Percentiles rank a stretch among this genome's conserved stretches.
Conservation (phyloP, 2,113 vertebrate genomes). For the Muscicapa adusta region DNA sequence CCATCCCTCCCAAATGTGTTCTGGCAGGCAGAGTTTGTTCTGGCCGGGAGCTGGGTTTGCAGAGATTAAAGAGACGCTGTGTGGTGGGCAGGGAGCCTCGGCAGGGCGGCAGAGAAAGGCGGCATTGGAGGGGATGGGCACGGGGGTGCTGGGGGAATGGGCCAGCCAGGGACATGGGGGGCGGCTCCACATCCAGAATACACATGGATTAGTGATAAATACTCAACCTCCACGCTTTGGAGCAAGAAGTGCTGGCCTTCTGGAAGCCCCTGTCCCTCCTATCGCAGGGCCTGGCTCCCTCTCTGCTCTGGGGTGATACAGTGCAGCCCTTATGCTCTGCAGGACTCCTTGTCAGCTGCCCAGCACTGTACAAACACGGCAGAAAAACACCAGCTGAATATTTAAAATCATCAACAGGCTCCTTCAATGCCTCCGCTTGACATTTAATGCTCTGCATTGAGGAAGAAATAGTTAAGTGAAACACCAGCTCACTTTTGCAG, state of each 20-base stretch:
- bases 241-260: not conserved
- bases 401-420: constrained; percentile 22
- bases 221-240: not conserved
- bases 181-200: not conserved
- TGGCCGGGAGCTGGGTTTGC: not conserved
- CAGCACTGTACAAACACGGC: constrained; percentile 31
- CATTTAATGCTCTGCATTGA: not conserved
- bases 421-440: not conserved
- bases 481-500: not conserved
- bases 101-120: not conserved
- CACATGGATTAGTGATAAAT: not conserved
- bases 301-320: not conserved
- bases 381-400: constrained; percentile 26
- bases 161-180: not conserved
- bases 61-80: not conserved
- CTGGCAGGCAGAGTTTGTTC: constrained; percentile 2
- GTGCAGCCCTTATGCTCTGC: constrained; percentile 36
- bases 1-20: not conserved
- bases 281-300: not conserved
- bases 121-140: not conserved
- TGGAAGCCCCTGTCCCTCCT: not conserved
- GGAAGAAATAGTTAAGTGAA: constrained; percentile 1
- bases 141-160: rapidly evolving
- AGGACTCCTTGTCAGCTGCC: constrained; percentile 15
- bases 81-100: not conserved